phyloP scores from a whole-genome alignment of 2,113 vertebrate species.

The Ammodytes dubius region DNA sequence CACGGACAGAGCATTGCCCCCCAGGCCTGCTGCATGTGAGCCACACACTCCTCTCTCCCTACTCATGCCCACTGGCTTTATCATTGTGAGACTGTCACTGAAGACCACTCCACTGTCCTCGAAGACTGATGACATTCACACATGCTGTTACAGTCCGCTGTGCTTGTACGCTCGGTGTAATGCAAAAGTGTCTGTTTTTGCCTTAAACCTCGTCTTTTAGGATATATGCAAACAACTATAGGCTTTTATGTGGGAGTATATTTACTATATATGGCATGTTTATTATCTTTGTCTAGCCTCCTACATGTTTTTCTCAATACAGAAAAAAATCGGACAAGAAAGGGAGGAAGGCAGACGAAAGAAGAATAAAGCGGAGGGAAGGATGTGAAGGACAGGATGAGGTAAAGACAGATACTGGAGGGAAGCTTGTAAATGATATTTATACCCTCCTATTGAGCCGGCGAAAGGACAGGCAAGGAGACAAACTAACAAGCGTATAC shows the following conservation, averaged over 20 bases:
- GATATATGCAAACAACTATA: background rate
- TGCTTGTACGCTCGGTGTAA: background rate
- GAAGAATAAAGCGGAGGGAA: slow-evolving; percentile 68
- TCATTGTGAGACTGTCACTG: slow-evolving; percentile 44
- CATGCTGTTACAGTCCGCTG: slow-evolving; percentile 22
- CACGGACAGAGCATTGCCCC: slow-evolving; percentile 28
- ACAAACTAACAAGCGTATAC: slow-evolving; percentile 51
- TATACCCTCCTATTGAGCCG: slow-evolving; percentile 57
- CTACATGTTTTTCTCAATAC: slow-evolving; percentile 21
- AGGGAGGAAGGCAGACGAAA: slow-evolving; percentile 77
- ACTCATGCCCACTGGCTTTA: slow-evolving; percentile 27
- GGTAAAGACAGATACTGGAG: slow-evolving; percentile 65
- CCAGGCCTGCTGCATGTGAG: slow-evolving; percentile 35
- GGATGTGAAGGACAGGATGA: slow-evolving; percentile 77
- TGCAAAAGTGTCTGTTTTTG: background rate
- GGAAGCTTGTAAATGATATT: slow-evolving; percentile 74
- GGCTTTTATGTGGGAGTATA: background rate
- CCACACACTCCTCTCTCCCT: slow-evolving; percentile 17
- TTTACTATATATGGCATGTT: slow-evolving; percentile 45
- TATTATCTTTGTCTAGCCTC: slow-evolving; percentile 58
- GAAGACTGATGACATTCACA: slow-evolving; percentile 47
- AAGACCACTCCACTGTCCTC: slow-evolving; percentile 17
- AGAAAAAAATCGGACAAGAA: slow-evolving; percentile 43
- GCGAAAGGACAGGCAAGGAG: slow-evolving; percentile 45
- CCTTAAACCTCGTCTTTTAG: background rate